Evolutionary conservation across 1,140 invertebrate species (phyloP).

Genomic region (Pseudomyrmex gracilis): DNA sequence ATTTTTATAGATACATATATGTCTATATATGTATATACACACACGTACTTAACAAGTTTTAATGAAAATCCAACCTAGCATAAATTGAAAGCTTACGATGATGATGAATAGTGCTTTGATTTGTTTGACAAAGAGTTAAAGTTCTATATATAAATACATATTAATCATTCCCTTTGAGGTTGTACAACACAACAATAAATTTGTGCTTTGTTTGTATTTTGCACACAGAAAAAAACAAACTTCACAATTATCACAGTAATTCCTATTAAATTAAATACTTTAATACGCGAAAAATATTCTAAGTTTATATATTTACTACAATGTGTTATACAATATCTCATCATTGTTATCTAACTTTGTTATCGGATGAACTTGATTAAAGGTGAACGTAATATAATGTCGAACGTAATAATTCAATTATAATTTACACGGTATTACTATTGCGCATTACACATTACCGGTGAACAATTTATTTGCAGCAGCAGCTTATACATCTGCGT

Average conservation of each 20-base stretch:
- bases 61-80: conserved; percentile 13
- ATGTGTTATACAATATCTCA: conserved; percentile 23
- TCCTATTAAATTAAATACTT: conserved; percentile 38
- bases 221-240: background rate
- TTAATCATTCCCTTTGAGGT: conserved; percentile 59
- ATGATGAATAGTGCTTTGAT: conserved; percentile 18
- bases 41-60: background rate
- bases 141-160: background rate
- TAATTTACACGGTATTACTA: conserved; percentile 39
- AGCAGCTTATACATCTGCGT: conserved; percentile 39
- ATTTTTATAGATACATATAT: conserved; percentile 1
- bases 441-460: conserved; percentile 45
- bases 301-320: conserved; percentile 51
- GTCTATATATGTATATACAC: background rate
- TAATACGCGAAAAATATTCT: conserved; percentile 15
- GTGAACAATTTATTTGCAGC: conserved; percentile 55
- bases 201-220: background rate
- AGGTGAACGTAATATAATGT: conserved; percentile 37
- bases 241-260: conserved; percentile 1
- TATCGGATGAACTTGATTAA: conserved; percentile 47
- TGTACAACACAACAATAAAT: background rate
- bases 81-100: conserved; percentile 20
- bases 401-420: conserved; percentile 49
- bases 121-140: conserved; percentile 31
- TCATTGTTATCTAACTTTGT: conserved; percentile 37